A percentile compares a stretch with the other conserved stretches of the same genome.
phyloP scores from a whole-genome alignment of 2,797 vertebrate genomes.

The Peromyscus eremicus region DNA sequence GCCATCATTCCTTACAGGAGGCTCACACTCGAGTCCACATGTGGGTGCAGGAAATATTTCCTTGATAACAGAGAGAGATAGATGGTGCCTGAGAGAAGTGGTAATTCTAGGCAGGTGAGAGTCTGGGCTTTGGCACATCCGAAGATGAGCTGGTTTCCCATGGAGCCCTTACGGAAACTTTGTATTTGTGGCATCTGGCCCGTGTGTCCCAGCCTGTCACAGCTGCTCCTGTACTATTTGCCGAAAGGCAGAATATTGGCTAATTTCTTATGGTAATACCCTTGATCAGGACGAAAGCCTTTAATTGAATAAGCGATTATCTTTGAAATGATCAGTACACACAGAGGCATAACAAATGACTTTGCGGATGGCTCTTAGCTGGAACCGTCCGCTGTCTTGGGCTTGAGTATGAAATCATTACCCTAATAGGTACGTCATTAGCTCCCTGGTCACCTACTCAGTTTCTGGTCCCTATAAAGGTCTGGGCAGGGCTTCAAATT shows the following conservation, averaged over 20 bases:
- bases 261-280: constrained; percentile 21
- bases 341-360: constrained; percentile 1
- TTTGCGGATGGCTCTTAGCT: constrained; percentile 4
- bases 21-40: not conserved
- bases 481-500: not conserved
- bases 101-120: not conserved
- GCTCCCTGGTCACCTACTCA: not conserved
- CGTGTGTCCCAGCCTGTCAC: fast-evolving
- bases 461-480: not conserved
- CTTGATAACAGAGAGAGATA: fast-evolving
- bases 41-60: not conserved
- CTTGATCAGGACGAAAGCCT: not conserved
- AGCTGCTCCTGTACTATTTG: not conserved
- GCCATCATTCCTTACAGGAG: not conserved
- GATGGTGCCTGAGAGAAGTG: not conserved
- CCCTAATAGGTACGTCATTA: not conserved
- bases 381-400: not conserved
- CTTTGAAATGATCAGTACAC: constrained; percentile 38
- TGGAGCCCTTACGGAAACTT: not conserved
- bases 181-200: not conserved
- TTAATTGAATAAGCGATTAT: constrained; percentile 50
- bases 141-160: too few relatives aligned
- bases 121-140: not conserved
- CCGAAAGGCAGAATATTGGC: not conserved
- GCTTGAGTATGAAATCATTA: not conserved